Base-by-base conservation (phyloP, 2,888 invertebrate species). In the Lepidocyrtinus sp. region DNA sequence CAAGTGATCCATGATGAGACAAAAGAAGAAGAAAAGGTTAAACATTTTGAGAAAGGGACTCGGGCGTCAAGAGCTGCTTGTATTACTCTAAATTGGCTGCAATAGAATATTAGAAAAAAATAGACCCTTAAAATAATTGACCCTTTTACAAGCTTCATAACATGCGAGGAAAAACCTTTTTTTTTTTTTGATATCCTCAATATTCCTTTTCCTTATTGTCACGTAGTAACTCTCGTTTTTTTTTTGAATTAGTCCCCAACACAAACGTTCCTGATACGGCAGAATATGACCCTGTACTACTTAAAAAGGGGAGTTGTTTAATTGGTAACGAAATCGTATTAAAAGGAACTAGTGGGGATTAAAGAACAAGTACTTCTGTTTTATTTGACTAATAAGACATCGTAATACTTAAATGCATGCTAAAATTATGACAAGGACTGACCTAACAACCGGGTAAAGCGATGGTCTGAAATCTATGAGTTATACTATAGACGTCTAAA, bases 261-360 rank as follows among this genome's bases (percentile, higher is more conserved):
- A 59, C 59, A 15, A 68, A 78, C 73, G 69, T 59, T 73, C 27
- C 68, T 79, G 74, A 79, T n/a, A n/a, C 71, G 71, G 61, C 27
- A 71, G 17, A 55, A 21, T 3, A 80, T 71, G 80, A 67, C 80
- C 80, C 75, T 80, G 80, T 75, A 80, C 80, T 80, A 80, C 80
- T 80, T 80, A 17, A 59, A 12, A 59, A 21, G 26, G 59, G 17
- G 45, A 55, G 27, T 36, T 55, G 50, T 46, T 21, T 22, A 69
- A 25, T 74, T 55, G 59, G 15, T 26, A 64, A 63, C 27, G 21
- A 25, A 73, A 27, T n/a, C n/a, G n/a, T 67, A 74, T 25, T 46
- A 62, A 67, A 68, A 70, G 63, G 59, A 50, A 21, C 21, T 59
- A n/a, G 55, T 69, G 27, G 22, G 61, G 55, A 50, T n/a, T 45